These are phyloP conservation scores for Lepas anatifera DNA, from an alignment of 2,888 invertebrate genomes.

Conservation along the genomic window DNA sequence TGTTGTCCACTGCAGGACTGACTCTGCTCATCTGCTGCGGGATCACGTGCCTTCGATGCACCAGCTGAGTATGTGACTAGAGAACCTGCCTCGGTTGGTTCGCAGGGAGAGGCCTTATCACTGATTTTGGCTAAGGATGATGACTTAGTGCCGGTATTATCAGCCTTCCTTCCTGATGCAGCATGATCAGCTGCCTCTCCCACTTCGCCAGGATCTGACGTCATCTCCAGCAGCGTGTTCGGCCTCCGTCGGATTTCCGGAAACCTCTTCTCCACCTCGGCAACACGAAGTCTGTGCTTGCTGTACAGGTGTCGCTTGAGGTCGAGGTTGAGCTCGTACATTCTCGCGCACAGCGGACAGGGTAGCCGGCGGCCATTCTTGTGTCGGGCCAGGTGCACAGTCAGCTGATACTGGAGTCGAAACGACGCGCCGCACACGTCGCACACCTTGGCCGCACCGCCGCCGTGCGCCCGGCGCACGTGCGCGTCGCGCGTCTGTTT, in stretches of 20 bases:
- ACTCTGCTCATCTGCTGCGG: too few relatives aligned
- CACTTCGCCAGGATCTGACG: constrained; percentile 17
- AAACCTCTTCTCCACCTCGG: constrained; percentile 18
- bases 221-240: constrained; percentile 20
- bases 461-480: constrained; percentile 40
- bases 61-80: too few relatives aligned
- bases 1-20: too few relatives aligned
- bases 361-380: constrained; percentile 43
- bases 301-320: constrained; percentile 39
- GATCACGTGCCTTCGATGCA: too few relatives aligned
- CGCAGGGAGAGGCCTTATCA: too few relatives aligned
- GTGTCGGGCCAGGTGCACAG: constrained; percentile 43
- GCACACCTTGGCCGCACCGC: constrained; percentile 39
- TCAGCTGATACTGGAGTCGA: constrained; percentile 42
- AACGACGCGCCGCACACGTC: constrained; percentile 39
- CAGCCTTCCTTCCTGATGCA: constrained; percentile 17
- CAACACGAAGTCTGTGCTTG: constrained; percentile 10
- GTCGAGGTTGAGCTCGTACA: constrained; percentile 44
- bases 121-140: too few relatives aligned
- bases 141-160: constrained; percentile 18
- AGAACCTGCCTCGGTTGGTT: too few relatives aligned
- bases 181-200: constrained; percentile 18
- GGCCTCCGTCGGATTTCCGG: constrained; percentile 20
- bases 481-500: constrained; percentile 44
- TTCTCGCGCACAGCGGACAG: constrained; percentile 44